Conservation (phyloP, 2,888 invertebrate species). For the Leptinotarsa juncta region DNA sequence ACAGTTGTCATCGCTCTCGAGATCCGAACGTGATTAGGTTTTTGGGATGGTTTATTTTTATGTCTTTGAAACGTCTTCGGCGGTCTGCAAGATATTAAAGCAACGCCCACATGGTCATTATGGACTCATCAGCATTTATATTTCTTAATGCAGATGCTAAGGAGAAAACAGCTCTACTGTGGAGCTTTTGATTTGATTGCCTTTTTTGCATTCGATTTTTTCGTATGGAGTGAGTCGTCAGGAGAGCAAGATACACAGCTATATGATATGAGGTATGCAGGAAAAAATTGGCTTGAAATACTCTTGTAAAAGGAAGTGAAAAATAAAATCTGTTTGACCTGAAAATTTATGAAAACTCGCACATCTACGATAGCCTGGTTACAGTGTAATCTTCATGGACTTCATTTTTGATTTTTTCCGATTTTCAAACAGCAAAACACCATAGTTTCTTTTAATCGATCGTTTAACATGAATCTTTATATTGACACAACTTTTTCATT, state of each 20-base stretch:
- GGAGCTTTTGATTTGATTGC: not conserved
- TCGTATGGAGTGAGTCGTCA: not conserved
- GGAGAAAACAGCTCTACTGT: not conserved
- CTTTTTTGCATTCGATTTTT: not conserved
- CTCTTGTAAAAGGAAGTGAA: no score
- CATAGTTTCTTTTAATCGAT: no score
- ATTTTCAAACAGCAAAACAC: no score
- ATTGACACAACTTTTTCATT: no score
- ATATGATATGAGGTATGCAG: no score
- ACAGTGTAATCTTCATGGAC: no score
- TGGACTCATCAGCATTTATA: constrained; percentile 1
- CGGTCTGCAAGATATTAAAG: not conserved
- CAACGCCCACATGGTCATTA: constrained; percentile 1
- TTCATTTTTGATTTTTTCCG: no score
- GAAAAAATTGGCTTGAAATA: no score
- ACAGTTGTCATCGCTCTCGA: constrained; percentile 6
- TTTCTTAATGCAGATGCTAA: not conserved
- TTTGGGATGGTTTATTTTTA: constrained; percentile 10
- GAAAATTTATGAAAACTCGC: no score
- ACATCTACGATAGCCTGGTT: no score
- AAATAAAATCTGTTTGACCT: no score
- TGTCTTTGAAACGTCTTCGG: not conserved
- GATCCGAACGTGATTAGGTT: constrained; percentile 4
- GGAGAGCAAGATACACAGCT: not conserved
- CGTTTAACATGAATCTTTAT: no score